Percentiles rank a stretch among this genome's conserved stretches.
These are phyloP conservation scores for Pyrgus malvae DNA, from an alignment of 2,888 invertebrate species.

Conservation along the genomic window DNA sequence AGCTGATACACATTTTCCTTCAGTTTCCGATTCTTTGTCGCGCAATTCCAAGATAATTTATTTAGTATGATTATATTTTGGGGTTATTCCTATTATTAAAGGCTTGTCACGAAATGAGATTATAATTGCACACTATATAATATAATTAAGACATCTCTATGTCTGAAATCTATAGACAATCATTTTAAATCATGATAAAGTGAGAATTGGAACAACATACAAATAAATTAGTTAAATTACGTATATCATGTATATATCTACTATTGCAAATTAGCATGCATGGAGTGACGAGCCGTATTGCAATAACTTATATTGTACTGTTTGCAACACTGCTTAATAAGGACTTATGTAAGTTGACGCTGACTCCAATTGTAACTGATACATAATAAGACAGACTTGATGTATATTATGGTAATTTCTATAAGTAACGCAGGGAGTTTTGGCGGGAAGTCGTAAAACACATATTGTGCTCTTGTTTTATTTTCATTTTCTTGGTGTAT, in stretches of 20 bases:
- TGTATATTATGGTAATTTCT: slow-evolving; percentile 1
- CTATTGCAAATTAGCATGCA: slow-evolving; percentile 20
- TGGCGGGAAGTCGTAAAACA: not conserved
- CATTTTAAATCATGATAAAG: too few relatives aligned
- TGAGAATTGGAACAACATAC: too few relatives aligned
- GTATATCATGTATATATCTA: slow-evolving; percentile 9
- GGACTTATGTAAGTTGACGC: slow-evolving; percentile 6
- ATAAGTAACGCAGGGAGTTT: not conserved
- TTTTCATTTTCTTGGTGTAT: too few relatives aligned
- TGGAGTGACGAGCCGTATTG: slow-evolving; percentile 6
- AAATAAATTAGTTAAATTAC: slow-evolving; percentile 9
- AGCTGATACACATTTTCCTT: too few relatives aligned
- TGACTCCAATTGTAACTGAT: slow-evolving; percentile 16
- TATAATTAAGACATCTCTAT: too few relatives aligned
- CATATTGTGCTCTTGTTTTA: not conserved
- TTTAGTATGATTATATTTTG: too few relatives aligned
- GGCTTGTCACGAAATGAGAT: too few relatives aligned
- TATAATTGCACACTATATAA: too few relatives aligned
- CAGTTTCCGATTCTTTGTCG: too few relatives aligned
- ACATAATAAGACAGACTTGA: slow-evolving; percentile 13
- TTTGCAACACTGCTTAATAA: slow-evolving; percentile 20
- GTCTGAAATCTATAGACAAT: too few relatives aligned
- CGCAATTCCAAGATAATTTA: too few relatives aligned
- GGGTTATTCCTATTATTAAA: too few relatives aligned
- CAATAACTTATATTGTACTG: slow-evolving; percentile 13